Conservation (phyloP, 2,113 vertebrate species). For the Chroicocephalus ridibundus region DNA sequence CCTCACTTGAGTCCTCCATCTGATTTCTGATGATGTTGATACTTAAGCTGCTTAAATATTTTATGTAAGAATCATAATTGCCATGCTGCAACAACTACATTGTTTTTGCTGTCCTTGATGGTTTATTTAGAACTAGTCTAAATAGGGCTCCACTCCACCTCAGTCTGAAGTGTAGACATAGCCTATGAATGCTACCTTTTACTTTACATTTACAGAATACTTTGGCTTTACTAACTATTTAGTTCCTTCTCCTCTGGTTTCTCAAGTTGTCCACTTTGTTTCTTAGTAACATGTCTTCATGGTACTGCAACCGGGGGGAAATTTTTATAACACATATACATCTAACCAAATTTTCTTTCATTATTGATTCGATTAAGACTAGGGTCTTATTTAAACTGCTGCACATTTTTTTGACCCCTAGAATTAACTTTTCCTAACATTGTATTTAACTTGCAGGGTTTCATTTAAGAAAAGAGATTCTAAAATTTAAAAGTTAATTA, state of each 20-base stretch:
- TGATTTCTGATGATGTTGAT: not conserved
- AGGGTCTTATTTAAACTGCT: not conserved
- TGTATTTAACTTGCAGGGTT: not conserved
- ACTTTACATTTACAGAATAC: not conserved
- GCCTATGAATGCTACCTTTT: not conserved
- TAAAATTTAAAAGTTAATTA: not conserved
- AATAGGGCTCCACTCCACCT: not conserved
- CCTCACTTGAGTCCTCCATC: not conserved
- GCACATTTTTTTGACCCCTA: not conserved
- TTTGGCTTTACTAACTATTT: not conserved
- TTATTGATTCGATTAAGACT: not conserved
- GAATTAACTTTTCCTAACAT: not conserved
- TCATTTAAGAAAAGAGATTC: not conserved
- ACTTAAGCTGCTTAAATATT: not conserved
- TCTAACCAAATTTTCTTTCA: not conserved
- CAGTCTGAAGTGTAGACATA: not conserved
- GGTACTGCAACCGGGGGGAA: not conserved
- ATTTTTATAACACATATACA: not conserved
- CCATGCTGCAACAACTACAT: not conserved
- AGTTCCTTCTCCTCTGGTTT: not conserved
- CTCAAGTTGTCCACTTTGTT: not conserved
- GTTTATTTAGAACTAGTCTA: not conserved
- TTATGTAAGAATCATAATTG: not conserved
- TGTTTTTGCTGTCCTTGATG: not conserved
- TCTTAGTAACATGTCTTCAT: not conserved